phyloP scores from a whole-genome alignment of 2,888 invertebrate species.

The Teleogryllus oceanicus region DNA sequence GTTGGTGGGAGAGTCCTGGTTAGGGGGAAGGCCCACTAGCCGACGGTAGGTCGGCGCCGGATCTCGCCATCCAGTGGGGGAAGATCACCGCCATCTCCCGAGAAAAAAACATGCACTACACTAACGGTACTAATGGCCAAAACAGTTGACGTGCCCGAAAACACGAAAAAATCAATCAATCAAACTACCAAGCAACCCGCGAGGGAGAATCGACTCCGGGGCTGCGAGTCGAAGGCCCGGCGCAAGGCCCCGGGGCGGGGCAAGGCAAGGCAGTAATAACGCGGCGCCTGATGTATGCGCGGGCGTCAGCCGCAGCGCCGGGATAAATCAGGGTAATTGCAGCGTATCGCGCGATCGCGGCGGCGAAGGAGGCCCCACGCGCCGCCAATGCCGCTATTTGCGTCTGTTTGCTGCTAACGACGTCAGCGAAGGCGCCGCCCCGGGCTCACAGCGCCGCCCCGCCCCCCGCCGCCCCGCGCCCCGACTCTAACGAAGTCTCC shows the following conservation, averaged over 20 bases:
- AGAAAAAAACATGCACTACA: no score
- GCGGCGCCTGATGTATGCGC: background rate
- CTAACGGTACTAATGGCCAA: no score
- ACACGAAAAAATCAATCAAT: no score
- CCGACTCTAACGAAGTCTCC: background rate
- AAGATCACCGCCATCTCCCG: no score
- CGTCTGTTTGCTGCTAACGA: slow-evolving; percentile 6
- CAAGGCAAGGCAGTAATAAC: background rate
- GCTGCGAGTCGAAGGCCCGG: background rate
- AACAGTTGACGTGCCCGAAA: no score
- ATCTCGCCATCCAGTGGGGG: no score
- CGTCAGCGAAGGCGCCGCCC: background rate
- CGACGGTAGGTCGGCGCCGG: no score
- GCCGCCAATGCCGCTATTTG: background rate
- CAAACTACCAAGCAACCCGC: no score
- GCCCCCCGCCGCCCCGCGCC: background rate
- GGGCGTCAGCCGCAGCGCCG: background rate
- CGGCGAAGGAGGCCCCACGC: background rate
- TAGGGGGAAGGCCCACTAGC: no score
- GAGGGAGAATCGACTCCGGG: background rate
- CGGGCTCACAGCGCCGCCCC: background rate
- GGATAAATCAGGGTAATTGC: background rate
- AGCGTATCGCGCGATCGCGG: background rate
- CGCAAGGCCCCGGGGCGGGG: background rate
- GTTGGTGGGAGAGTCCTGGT: no score